These are phyloP conservation scores for Phytoseiulus persimilis DNA, from an alignment of 2,888 invertebrate species.

Conservation along the genomic window DNA sequence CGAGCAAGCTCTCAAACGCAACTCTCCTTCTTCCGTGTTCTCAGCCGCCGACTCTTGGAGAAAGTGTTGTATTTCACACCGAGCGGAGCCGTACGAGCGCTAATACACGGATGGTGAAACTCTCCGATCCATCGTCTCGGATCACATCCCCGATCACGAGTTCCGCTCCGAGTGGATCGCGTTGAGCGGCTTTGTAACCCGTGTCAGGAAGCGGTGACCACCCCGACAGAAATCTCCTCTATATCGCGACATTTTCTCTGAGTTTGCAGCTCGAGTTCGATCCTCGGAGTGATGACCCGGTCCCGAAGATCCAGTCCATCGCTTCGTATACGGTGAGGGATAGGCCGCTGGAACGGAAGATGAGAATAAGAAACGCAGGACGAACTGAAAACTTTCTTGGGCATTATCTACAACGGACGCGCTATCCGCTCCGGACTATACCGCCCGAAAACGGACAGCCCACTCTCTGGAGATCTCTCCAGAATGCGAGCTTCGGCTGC, in stretches of 20 bases:
- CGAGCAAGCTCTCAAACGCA: neutral
- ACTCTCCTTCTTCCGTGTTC: neutral
- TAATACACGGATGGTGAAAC: neutral
- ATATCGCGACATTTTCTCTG: no score
- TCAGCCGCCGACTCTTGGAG: neutral
- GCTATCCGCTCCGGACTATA: no score
- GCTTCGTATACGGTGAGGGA: no score
- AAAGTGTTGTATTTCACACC: slow-evolving; percentile 5
- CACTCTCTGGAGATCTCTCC: neutral
- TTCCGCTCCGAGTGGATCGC: neutral
- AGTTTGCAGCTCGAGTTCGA: no score
- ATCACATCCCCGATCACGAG: neutral
- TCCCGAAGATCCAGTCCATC: no score
- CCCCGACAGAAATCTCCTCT: neutral
- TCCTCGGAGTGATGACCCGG: no score
- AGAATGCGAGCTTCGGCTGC: neutral
- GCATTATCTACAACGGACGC: no score
- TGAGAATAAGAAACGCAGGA: no score
- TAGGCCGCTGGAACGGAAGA: no score
- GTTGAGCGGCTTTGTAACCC: neutral
- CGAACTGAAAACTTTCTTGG: no score
- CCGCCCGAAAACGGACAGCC: no score
- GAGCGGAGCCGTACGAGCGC: neutral
- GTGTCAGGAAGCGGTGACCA: neutral
- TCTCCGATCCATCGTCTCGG: neutral